Evolutionary conservation across 1,140 invertebrate species (phyloP).

Genomic region (Portunus trituberculatus): DNA sequence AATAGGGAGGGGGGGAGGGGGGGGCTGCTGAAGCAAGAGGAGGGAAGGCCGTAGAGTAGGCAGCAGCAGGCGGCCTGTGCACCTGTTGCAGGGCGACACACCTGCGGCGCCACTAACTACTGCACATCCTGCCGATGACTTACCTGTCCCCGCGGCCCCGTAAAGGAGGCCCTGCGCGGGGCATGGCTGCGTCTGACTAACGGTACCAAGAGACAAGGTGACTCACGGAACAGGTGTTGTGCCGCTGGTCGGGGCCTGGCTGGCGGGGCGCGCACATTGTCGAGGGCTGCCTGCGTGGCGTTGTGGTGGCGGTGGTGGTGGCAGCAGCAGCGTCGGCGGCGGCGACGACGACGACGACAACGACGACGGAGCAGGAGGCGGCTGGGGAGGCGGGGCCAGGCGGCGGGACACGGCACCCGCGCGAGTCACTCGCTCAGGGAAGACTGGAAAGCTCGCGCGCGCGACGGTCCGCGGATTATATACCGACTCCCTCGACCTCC

Average conservation of each 20-base stretch:
- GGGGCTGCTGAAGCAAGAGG: not conserved
- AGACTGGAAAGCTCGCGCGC: slow-evolving; percentile 69
- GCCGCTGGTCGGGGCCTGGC: not conserved
- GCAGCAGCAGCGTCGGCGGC: not conserved
- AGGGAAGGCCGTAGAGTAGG: not conserved
- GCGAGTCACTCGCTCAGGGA: slow-evolving; percentile 51
- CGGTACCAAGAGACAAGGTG: not conserved
- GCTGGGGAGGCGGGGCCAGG: not conserved
- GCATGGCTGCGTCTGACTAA: not conserved
- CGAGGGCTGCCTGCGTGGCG: not conserved
- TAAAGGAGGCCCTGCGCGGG: not conserved
- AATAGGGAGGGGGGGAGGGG: not conserved
- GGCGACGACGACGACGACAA: not conserved
- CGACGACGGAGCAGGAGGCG: not conserved
- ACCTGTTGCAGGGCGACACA: not conserved
- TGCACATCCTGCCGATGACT: not conserved
- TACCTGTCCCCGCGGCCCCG: not conserved
- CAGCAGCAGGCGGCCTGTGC: not conserved
- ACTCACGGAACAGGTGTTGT: slow-evolving; percentile 26
- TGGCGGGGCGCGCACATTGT: not conserved
- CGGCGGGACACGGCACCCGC: slow-evolving; percentile 7
- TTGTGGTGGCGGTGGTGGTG: not conserved
- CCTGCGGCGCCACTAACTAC: not conserved
- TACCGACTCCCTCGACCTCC: slow-evolving; percentile 56
- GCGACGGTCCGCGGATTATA: slow-evolving; percentile 50